Evolutionary conservation across 35 echinoderm and acorn worm species (phyloP), one percentile per base, ranked within the genome.

Genomic region (Anneissia japonica): DNA sequence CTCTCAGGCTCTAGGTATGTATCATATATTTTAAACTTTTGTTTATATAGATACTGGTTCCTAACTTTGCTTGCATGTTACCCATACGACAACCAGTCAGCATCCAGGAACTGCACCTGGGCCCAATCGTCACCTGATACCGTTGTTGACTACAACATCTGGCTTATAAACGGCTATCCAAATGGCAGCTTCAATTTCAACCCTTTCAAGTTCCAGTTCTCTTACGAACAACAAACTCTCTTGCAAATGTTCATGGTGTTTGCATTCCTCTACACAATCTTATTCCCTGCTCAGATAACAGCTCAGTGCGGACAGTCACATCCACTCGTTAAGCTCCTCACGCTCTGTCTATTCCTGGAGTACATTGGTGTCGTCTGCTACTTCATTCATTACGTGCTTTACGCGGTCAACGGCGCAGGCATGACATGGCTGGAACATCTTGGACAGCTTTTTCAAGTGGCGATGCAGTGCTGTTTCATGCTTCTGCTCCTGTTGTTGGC

Each of bases 171-270:
- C 40, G 79, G 79, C 35, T 30, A 81, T 26, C 79, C 79, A 37
- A 30, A 38, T 17, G 34, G n/a, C 32, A 35, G 26, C n/a, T 39
- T 38, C 35, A 81, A 81, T 37, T 30, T 81, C 37, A 64, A 64
- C 51, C 51, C 51, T 26, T 81, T 81, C 79, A 38, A 38, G 6
- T 81, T 81, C 79, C 79, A 81, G 37, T 81, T 81, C 23, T 81
- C 79, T 30, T 81, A 81, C 36, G 26, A 36, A 16, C 3, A 38
- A n/a, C 79, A 81, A 81, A 39, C 35, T 10, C 9, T 81, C 7
- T 11, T 81, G 13, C 35, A 29, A 32, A 39, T 81, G n/a, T 81
- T 38, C 30, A 36, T 81, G 38, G 36, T 40, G 12, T 81, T 37
- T 40, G 37, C 79, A 7, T 30, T 81, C n/a, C 38, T 81, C 79